These are phyloP conservation scores for Poecile atricapillus DNA, from an alignment of 2,113 vertebrate genomes.

Conservation along the genomic window DNA sequence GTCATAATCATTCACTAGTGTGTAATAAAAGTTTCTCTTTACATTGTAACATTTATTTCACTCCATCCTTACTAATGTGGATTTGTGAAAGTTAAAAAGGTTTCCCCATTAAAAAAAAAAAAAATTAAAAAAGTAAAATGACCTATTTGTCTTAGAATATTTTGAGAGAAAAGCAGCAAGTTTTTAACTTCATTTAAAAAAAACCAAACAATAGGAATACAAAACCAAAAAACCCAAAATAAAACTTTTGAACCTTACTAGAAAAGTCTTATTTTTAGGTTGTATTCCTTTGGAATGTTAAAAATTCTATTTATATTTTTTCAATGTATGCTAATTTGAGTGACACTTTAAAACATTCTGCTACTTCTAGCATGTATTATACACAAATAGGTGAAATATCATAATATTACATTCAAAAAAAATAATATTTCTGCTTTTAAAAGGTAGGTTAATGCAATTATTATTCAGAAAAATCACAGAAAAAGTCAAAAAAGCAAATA, in stretches of 20 bases:
- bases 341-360: not conserved
- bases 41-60: not conserved
- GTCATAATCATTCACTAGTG: not conserved
- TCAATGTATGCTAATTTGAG: not conserved
- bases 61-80: not conserved
- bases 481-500: not conserved
- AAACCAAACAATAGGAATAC: fast-evolving
- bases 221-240: fast-evolving
- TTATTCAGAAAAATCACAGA: not conserved
- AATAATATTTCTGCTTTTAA: not conserved
- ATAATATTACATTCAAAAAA: not conserved
- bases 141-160: not conserved
- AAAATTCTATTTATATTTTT: not conserved
- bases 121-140: not conserved
- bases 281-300: not conserved
- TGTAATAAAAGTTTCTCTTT: not conserved
- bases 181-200: not conserved
- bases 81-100: not conserved
- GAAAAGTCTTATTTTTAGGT: not conserved
- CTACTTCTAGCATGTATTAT: not conserved
- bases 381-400: not conserved
- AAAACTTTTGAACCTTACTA: not conserved
- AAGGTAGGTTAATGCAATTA: not conserved
- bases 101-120: not conserved
- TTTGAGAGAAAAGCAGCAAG: not conserved